Evolutionary conservation across 2,113 vertebrate genomes (phyloP), one percentile per base, ranked within the genome.

Genomic region (Forbesichthys agassizii): DNA sequence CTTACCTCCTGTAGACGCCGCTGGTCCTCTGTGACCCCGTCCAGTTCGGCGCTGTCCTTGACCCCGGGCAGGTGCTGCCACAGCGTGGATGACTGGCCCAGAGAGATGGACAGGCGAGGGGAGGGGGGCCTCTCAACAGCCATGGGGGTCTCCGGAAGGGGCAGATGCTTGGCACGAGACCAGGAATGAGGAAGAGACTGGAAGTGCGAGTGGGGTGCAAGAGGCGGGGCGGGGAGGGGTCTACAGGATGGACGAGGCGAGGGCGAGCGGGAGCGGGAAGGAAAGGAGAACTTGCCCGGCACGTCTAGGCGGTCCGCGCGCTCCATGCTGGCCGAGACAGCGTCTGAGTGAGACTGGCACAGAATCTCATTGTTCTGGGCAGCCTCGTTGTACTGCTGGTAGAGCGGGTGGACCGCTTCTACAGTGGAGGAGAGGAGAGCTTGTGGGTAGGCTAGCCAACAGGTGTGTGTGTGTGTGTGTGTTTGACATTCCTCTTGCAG

Each of bases 381-480:
- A 4, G 93, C 95, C 47, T 98, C 96, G 0, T 91, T 97, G 89
- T 99, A 99, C 69, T 97, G 94, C 92, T 99, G 98, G 84, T 99
- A 99, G 14, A 99, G 94, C 74, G 96, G 82, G 59, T 90, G 92
- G 59, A 85, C 93, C 79, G 94, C 96, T 98, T 82, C 42, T 20
- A 69, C 33, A 56, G 57, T 18, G 77, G 69, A 75, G 65, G 66
- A 33, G 51, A 57, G 53, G 77, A 64, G n/a, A 57, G 59, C 46
- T 18, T 62, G 27, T 16, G 11, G 68, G 36, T 5, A 42, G 42
- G 33, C 62, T 64, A 69, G 59, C 66, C 48, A 48, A 66, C n/a
- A 49, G 48, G 48, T 68, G 33, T 20, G 20, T 20, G 20, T 27
- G 27, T 27, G 27, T 27, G 16, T 83, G 78, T 88, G 84, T 83